Base-by-base conservation (phyloP, 2,797 vertebrate species). In the Anableps anableps region DNA sequence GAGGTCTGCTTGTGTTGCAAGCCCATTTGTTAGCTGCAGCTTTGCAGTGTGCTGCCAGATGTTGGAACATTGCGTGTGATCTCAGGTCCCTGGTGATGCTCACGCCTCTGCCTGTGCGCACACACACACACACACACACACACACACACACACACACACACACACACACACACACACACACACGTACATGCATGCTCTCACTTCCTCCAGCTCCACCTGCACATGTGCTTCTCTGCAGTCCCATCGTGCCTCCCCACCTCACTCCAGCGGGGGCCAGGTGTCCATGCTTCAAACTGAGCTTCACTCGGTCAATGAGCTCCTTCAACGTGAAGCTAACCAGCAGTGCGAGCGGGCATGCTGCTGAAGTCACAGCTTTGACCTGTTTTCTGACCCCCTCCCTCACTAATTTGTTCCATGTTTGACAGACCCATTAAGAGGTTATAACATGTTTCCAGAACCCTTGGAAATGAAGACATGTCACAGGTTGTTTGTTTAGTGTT, bases 11-110 rank as follows among this genome's bases (percentile, higher is more conserved):
- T 77, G 86, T 74, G 13, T 78, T 85, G 72, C 16, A 4, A 89
- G 88, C 78, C 85, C 90, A 86, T 89, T 88, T 89, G 84, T 88
- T 87, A 58, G 85, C 89, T 84, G 82, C 84, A 84, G 87, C 88
- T 75, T 79, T 75, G 83, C 86, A 83, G 83, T 90, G 86, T 38
- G 88, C 85, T 87, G 88, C 95, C 96, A 96, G 96, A 96, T 96
- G 95, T 96, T 92, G 89, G 88, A 92, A 78, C 72, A 82, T 93
- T 93, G 94, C 90, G 89, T 95, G 95, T 94, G 92, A 94, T 94
- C 77, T 84, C 84, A 29, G 82, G 89, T 94, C 95, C 93, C 93
- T 73, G 75, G 93, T 85, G 93, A 83, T 31, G 81, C 88, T 91
- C 86, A 79, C 80, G 77, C 91, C 85, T 92, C 88, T 82, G 90